A percentile compares a stretch with the other conserved stretches of the same genome.
phyloP scores from a whole-genome alignment of 35 echinoderm and acorn worm species.

The Lytechinus variegatus region DNA sequence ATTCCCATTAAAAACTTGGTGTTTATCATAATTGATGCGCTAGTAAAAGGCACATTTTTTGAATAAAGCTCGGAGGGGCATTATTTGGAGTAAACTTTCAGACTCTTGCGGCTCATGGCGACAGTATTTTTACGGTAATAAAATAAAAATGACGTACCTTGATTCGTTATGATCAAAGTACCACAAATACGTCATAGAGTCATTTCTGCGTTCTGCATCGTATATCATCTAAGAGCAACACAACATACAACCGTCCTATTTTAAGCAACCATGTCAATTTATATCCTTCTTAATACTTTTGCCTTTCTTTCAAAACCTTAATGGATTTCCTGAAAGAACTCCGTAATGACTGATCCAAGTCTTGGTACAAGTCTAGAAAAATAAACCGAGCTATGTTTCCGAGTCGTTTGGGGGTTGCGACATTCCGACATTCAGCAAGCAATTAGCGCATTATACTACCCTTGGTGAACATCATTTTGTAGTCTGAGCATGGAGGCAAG shows the following conservation, averaged over 20 bases:
- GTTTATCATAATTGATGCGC: too few species aligned
- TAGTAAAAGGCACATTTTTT: too few species aligned
- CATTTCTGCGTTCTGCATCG: not conserved
- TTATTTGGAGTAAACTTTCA: too few species aligned
- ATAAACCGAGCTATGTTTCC: not conserved
- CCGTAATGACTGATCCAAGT: not conserved
- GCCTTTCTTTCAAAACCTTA: not conserved
- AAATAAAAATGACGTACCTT: not conserved
- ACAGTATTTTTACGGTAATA: too few species aligned
- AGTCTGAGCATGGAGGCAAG: not conserved
- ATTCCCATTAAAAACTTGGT: too few species aligned
- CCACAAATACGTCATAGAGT: not conserved
- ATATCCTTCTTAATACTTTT: not conserved
- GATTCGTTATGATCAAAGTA: not conserved
- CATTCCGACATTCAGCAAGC: slow-evolving; percentile 25
- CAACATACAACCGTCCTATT: not conserved
- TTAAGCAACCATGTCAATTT: not conserved
- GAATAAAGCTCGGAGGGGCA: too few species aligned
- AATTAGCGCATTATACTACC: slow-evolving; percentile 37
- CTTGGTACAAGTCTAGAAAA: not conserved
- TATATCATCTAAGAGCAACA: not conserved
- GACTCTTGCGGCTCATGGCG: too few species aligned
- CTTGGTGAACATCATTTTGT: not conserved
- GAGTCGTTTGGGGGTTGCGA: not conserved
- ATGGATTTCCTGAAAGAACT: not conserved